Evolutionary conservation across 1,140 invertebrate genomes (phyloP), one percentile per base, ranked within the genome.

Genomic region (Protaetia brevitarsis): DNA sequence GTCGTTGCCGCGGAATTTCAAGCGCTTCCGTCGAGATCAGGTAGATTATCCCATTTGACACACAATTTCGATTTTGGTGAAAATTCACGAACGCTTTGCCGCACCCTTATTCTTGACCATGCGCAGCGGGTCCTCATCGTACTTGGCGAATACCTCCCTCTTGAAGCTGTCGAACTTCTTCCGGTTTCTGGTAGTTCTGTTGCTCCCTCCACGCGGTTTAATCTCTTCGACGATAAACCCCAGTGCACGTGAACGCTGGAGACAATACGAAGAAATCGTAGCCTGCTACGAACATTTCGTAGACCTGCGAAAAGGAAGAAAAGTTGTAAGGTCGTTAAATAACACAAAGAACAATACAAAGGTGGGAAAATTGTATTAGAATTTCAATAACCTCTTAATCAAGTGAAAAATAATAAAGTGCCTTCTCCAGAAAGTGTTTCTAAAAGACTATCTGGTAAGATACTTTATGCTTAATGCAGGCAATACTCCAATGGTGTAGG

Each of bases 261-360:
- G 94, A 91, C 2, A 97, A 84, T 0, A 97, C 94, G 71, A 88
- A 85, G 79, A 97, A 96, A 73, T 90, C 86, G 78, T 92, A 96
- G 2, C 94, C 94, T 34, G 93, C 89, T 19, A 96, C 85, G 76
- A 89, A 93, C 91, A 96, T 94, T 81, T 97, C 94, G 80, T 96
- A 96, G 0, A 95, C 92, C 93, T 96, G 82, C 1, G 69, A 72
- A 71, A 3, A 59, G 21, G 27, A 58, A 51, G 1, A 62, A 2
- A 34, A 11, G 4, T 34, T 1, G 13, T 34, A 11, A 11, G 31
- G 13, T 34, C 13, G 13, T n/a, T 34, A 34, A 41, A 4, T 16
- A 2, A 13, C 3, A 16, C 19, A 16, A 27, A 13, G n/a, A n/a
- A n/a, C n/a, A n/a, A n/a, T n/a, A n/a, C n/a, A n/a, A n/a, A n/a